phyloP scores from a whole-genome alignment of 53 echinoderm and acorn worm species.

The Echinarachnius parma region DNA sequence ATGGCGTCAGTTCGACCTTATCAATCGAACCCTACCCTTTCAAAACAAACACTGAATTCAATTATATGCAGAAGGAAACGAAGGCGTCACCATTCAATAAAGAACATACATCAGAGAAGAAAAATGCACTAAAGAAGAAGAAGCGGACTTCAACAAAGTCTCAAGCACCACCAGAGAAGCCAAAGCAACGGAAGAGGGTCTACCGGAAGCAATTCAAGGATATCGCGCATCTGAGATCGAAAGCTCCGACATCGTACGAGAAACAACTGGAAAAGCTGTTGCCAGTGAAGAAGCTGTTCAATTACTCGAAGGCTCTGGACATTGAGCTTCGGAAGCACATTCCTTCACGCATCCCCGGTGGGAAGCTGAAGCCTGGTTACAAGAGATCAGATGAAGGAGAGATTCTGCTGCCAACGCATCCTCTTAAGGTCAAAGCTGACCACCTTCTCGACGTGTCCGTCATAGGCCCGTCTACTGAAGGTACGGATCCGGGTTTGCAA shows the following conservation, averaged over 20 bases:
- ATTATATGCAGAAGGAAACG: not conserved
- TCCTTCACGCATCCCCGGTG: conserved; percentile 65
- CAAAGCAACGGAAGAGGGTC: not conserved
- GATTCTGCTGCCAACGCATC: conserved; percentile 10
- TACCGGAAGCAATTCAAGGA: not conserved
- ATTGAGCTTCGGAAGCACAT: conserved; percentile 61
- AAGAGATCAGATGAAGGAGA: conserved; percentile 13
- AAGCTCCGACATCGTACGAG: conserved; percentile 8
- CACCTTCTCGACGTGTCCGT: conserved; percentile 5
- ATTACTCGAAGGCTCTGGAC: conserved; percentile 61
- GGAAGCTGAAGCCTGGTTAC: conserved; percentile 65
- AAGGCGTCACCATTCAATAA: not conserved
- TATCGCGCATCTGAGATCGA: not conserved
- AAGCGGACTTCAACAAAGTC: no score
- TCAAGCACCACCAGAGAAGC: no score
- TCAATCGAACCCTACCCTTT: conserved; percentile 25
- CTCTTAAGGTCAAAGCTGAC: not conserved
- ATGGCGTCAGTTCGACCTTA: no score
- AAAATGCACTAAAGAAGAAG: not conserved
- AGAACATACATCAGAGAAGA: not conserved
- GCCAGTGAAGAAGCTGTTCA: conserved; percentile 64
- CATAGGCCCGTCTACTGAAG: not conserved
- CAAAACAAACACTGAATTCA: not conserved
- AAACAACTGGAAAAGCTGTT: conserved; percentile 49
- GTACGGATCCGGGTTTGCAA: not conserved